These are phyloP conservation scores for Neogobius melanostomus DNA, from an alignment of 2,113 vertebrate genomes.

Conservation along the genomic window DNA sequence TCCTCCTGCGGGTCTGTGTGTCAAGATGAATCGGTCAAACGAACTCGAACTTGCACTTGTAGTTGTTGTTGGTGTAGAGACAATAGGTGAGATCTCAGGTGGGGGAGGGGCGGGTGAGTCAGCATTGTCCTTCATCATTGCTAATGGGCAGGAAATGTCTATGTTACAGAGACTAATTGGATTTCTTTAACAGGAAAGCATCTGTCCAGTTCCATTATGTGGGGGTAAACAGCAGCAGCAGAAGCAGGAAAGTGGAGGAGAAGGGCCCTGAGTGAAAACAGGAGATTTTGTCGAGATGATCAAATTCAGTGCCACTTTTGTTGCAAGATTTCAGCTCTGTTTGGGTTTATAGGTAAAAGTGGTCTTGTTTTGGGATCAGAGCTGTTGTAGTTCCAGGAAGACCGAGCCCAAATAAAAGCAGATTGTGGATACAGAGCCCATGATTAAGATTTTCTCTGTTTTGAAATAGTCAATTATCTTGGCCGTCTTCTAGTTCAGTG, in stretches of 20 bases:
- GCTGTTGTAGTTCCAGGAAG: too few relatives aligned
- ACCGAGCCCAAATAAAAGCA: too few relatives aligned
- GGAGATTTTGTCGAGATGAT: not conserved
- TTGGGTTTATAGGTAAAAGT: not conserved
- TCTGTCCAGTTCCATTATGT: constrained; percentile 67
- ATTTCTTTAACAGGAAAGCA: constrained; percentile 70
- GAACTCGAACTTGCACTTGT: not conserved
- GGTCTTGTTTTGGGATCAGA: not conserved
- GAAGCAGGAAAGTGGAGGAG: constrained; percentile 31
- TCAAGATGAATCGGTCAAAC: not conserved
- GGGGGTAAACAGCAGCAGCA: constrained; percentile 49
- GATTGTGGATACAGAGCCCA: too few relatives aligned
- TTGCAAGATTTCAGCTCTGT: not conserved
- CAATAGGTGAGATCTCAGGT: constrained; percentile 26
- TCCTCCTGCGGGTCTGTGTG: constrained; percentile 22
- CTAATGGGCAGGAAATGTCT: constrained; percentile 74
- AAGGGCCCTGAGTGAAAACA: not conserved
- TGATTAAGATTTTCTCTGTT: too few relatives aligned
- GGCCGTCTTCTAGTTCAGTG: too few relatives aligned
- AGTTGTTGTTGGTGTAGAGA: not conserved
- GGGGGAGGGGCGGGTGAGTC: constrained; percentile 42
- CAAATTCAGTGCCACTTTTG: not conserved
- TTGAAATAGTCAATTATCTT: too few relatives aligned
- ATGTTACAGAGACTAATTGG: constrained; percentile 61
- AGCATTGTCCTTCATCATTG: constrained; percentile 32